Evolutionary conservation across 2,113 vertebrate genomes (phyloP), one percentile per base, ranked within the genome.

Genomic region (Oplegnathus fasciatus): DNA sequence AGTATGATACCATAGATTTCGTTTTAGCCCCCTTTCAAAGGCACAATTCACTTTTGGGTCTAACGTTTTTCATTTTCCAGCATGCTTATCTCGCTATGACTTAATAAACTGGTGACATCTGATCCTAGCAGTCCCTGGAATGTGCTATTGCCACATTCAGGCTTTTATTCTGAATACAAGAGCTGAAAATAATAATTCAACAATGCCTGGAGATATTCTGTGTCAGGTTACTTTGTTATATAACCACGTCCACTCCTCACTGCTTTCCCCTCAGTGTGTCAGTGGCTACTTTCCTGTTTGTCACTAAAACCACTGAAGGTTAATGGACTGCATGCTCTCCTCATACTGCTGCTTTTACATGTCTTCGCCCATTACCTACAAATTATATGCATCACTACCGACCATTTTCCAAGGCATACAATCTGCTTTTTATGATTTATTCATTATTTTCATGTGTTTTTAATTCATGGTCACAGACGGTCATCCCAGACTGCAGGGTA

Each of bases 61-160:
- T 2, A 64, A 78, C 37, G 11, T 70, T 78, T 78, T 82, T 18
- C 64, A 71, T 82, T 84, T 84, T 22, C 46, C 60, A 67, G 15
- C 34, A 6, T 13, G 17, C 75, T 83, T 83, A 80, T 82, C 75
- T 72, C 14, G 9, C 65, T 15, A 7, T 37, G 65, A 84, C 68
- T 87, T 75, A 75, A 86, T 86, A 75, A 75, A 68, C 65, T 0
- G 11, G 52, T 64, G 82, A 78, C 78, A 84, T 78, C 22, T 75
- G 69, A 87, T 82, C 58, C 54, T 8, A 0, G 5, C 80, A 6
- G n/a, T 46, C 62, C 24, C 58, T 67, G 20, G 34, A 79, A 48
- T 42, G n/a, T 68, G 17, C 37, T 60, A 8, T 30, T 26, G 14
- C 24, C 52, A 57, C 52, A 42, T 55, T 75, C 15, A 24, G 28